Percentiles rank a stretch among this genome's conserved stretches.
phyloP scores from a whole-genome alignment of 1,140 invertebrate species.

The Galendromus occidentalis region DNA sequence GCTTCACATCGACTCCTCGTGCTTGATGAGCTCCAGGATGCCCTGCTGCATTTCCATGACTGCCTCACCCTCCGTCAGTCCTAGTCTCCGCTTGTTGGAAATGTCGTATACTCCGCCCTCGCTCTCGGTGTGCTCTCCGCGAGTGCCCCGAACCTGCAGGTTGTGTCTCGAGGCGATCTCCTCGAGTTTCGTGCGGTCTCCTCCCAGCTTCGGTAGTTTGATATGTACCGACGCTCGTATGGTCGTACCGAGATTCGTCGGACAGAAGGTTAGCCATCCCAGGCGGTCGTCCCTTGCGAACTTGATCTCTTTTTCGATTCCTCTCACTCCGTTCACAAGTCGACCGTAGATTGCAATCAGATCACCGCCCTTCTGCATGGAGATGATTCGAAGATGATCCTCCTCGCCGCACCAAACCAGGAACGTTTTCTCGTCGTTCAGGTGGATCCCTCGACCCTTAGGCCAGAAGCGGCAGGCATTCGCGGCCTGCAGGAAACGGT shows the following conservation, averaged over 20 bases:
- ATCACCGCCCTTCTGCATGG: conserved; percentile 33
- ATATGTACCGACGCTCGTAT: conserved; percentile 97
- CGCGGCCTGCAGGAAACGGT: conserved; percentile 19
- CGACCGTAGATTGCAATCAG: conserved; percentile 27
- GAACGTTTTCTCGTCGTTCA: conserved; percentile 32
- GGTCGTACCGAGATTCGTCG: conserved; percentile 89
- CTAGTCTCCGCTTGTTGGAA: conserved; percentile 27
- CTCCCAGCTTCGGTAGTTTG: conserved; percentile 79
- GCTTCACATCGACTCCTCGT: conserved; percentile 21
- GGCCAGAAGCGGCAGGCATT: conserved; percentile 28
- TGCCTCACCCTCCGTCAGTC: conserved; percentile 25
- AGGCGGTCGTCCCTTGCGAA: conserved; percentile 81
- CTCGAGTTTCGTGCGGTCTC: conserved; percentile 71
- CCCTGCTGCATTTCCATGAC: conserved; percentile 28
- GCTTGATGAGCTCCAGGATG: conserved; percentile 25
- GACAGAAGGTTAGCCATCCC: conserved; percentile 95
- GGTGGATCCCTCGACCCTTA: conserved; percentile 30
- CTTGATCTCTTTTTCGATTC: conserved; percentile 70
- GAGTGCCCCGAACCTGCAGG: conserved; percentile 66
- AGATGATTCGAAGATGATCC: conserved; percentile 33
- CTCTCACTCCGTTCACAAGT: conserved; percentile 46
- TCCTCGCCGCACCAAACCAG: conserved; percentile 35
- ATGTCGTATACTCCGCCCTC: conserved; percentile 48
- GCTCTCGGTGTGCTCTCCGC: conserved; percentile 80
- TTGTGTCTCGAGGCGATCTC: conserved; percentile 75